A percentile compares a stretch with the other conserved stretches of the same genome.
phyloP scores from a whole-genome alignment of 2,113 vertebrate genomes.

The Plestiodon gilberti region DNA sequence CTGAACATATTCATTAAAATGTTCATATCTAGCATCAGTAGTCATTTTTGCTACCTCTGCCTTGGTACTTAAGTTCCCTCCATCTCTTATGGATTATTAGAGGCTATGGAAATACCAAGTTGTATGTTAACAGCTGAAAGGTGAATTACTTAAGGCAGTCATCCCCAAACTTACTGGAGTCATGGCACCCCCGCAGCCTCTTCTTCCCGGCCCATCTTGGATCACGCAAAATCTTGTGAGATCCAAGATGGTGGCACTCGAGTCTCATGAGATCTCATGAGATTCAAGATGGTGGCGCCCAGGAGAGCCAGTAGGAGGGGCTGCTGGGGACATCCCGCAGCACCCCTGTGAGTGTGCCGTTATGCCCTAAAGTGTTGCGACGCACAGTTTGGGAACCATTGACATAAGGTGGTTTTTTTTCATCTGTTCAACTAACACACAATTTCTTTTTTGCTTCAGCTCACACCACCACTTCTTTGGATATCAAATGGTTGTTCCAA shows the following conservation, averaged over 20 bases:
- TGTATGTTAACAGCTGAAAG: not conserved
- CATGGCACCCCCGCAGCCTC: too few species aligned
- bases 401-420: rapidly evolving
- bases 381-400: too few species aligned
- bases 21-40: not conserved
- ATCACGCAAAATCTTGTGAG: too few species aligned
- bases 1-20: not conserved
- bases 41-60: not conserved
- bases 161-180: too few species aligned
- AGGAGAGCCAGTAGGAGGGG: too few species aligned
- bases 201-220: too few species aligned
- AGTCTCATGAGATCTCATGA: too few species aligned
- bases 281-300: too few species aligned
- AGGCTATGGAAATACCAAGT: not conserved
- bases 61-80: not conserved
- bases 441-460: not conserved
- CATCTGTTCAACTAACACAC: rapidly evolving
- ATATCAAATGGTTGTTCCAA: not conserved
- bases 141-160: not conserved
- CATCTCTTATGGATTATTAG: not conserved
- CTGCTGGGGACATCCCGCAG: too few species aligned
- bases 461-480: not conserved
- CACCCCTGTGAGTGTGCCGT: too few species aligned
- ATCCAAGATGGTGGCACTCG: too few species aligned
- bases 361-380: too few species aligned